phyloP scores from a whole-genome alignment of 1,140 invertebrate genomes.

The Pygmarrhopalites habei region DNA sequence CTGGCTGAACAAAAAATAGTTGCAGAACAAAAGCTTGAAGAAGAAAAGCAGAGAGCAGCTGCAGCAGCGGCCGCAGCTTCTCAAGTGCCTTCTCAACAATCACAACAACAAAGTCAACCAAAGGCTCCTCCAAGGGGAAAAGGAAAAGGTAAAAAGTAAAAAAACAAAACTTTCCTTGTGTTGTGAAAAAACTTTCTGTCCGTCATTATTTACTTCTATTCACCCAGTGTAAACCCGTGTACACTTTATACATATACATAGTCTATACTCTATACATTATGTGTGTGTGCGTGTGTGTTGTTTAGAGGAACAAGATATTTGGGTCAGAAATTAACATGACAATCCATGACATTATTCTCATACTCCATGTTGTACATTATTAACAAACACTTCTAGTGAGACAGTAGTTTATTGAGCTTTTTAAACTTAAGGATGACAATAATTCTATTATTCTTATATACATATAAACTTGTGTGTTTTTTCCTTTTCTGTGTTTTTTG shows the following conservation, averaged over 20 bases:
- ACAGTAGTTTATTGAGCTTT: background rate
- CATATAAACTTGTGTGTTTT: too few species aligned
- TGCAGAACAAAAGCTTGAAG: slow-evolving; percentile 34
- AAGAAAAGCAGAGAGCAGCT: slow-evolving; percentile 20
- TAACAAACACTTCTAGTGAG: background rate
- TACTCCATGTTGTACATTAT: too few species aligned
- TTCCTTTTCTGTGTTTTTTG: slow-evolving; percentile 7
- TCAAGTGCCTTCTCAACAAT: slow-evolving; percentile 41
- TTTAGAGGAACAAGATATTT: too few species aligned
- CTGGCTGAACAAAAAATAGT: slow-evolving; percentile 32
- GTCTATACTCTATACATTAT: too few species aligned
- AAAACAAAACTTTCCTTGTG: background rate
- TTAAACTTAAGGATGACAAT: background rate
- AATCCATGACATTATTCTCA: background rate
- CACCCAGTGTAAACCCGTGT: background rate
- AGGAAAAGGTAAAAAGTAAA: slow-evolving; percentile 32
- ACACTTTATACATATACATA: background rate
- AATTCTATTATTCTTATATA: slow-evolving; percentile 1
- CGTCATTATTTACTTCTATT: background rate
- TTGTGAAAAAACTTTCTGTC: background rate
- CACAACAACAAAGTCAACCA: slow-evolving; percentile 10
- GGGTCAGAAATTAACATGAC: too few species aligned
- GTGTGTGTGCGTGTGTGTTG: too few species aligned
- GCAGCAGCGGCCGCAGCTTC: slow-evolving; percentile 19
- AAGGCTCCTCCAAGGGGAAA: slow-evolving; percentile 28